Conservation (phyloP, 1,140 invertebrate species). For the Zaprionus tsacasi region DNA sequence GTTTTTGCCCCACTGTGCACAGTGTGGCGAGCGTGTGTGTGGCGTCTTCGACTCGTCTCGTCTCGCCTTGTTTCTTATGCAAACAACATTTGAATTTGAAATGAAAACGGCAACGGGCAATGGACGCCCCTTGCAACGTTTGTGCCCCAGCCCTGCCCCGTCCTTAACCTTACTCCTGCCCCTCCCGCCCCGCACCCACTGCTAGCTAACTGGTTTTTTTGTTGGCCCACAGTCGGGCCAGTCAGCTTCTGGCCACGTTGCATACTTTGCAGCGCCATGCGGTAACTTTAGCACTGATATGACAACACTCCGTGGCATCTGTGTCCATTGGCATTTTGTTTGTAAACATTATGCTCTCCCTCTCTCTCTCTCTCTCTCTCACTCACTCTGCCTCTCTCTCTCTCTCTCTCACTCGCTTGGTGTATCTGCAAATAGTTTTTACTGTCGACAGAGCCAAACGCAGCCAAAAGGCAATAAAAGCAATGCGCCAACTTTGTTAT, state of each 20-base stretch:
- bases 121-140: conserved; percentile 5
- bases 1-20: conserved; percentile 15
- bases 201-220: background rate
- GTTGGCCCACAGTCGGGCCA: background rate
- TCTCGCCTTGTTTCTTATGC: conserved; percentile 64
- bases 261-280: conserved; percentile 68
- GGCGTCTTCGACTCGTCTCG: conserved; percentile 52
- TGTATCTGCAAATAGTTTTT: conserved; percentile 66
- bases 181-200: background rate
- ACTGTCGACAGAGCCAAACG: conserved; percentile 47
- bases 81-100: conserved; percentile 81
- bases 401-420: background rate
- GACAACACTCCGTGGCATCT: conserved; percentile 52
- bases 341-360: conserved; percentile 51
- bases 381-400: background rate
- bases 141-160: background rate
- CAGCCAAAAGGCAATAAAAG: conserved; percentile 74
- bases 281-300: conserved; percentile 68
- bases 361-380: background rate
- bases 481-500: conserved; percentile 74
- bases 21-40: conserved; percentile 14
- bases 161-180: too few species aligned
- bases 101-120: conserved; percentile 70
- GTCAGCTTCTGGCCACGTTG: conserved; percentile 13
- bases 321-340: conserved; percentile 79